Evolutionary conservation across 2,888 invertebrate genomes (phyloP), one percentile per base, ranked within the genome.

Genomic region (Zeuzera pyrina): DNA sequence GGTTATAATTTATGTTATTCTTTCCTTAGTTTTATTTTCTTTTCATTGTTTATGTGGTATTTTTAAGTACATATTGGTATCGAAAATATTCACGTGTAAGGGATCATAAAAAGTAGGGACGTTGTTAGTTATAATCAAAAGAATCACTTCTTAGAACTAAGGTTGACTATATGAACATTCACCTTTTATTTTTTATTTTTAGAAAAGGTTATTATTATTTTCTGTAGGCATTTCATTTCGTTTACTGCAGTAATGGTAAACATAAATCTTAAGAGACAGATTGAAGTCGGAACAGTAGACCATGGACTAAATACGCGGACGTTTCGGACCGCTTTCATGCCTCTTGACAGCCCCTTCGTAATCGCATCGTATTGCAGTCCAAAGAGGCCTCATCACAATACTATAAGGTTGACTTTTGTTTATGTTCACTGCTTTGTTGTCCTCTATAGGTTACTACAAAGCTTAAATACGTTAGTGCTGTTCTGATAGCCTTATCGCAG

Each of bases 211-310:
- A n/a, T n/a, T n/a, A n/a, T n/a, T n/a, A n/a, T n/a, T n/a, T n/a
- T n/a, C n/a, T n/a, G n/a, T n/a, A n/a, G n/a, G n/a, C n/a, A n/a
- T n/a, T n/a, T n/a, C n/a, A n/a, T n/a, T n/a, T n/a, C n/a, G n/a
- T n/a, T 25, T 8, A 28, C 28, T 15, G 57, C 57, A 58, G 60
- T 70, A 72, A 74, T 73, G 62, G 69, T 69, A 62, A 57, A 65
- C 69, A 73, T 76, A 73, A 76, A 76, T 76, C 69, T 69, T 35
- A 60, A 68, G 72, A 71, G n/a, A 71, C 71, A 74, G 69, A 72
- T 72, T 68, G 64, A 68, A 64, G 60, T 60, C 59, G 56, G 57
- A 57, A 63, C 59, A 56, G 57, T 54, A 28, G 53, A 45, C 52
- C 62, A 59, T 63, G 56, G 54, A 53, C 55, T 61, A 61, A 70